A percentile compares a stretch with the other conserved stretches of the same genome.
These are phyloP conservation scores for Meteorus cinctellus DNA, from an alignment of 2,888 invertebrate genomes.

Conservation along the genomic window DNA sequence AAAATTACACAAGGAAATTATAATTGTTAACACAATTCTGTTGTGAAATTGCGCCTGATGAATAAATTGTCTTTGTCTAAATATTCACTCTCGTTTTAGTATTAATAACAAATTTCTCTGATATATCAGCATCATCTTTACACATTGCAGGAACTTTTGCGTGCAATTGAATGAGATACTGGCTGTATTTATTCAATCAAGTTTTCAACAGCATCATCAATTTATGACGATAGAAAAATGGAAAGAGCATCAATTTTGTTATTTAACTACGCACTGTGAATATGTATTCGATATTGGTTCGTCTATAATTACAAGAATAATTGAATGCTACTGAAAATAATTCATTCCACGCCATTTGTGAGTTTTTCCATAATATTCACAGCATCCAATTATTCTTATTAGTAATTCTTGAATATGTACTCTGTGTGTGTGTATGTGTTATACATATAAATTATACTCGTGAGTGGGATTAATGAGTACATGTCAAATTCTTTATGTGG, in stretches of 20 bases:
- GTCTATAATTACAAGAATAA: too few species aligned
- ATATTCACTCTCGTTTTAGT: neutral
- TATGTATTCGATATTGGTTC: neutral
- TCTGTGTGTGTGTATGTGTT: neutral
- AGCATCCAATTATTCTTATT: neutral
- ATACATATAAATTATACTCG: neutral
- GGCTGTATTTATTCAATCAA: neutral
- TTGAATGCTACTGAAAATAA: too few species aligned
- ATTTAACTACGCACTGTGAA: neutral
- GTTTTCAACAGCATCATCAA: neutral
- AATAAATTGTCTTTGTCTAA: neutral
- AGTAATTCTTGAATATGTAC: neutral
- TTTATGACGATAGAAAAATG: too few species aligned
- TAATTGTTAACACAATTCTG: too few species aligned
- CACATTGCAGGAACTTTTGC: neutral
- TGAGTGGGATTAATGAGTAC: neutral
- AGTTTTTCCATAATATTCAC: neutral
- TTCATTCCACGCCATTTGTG: neutral
- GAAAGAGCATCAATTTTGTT: neutral
- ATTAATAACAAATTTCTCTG: neutral
- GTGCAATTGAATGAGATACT: too few species aligned
- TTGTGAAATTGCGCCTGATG: neutral
- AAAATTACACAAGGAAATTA: too few species aligned
- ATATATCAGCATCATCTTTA: neutral
- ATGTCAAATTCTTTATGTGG: constrained; percentile 13